Percentiles rank a stretch among this genome's conserved stretches.
phyloP scores from a whole-genome alignment of 2,797 vertebrate genomes.

The Prunella strophiata region DNA sequence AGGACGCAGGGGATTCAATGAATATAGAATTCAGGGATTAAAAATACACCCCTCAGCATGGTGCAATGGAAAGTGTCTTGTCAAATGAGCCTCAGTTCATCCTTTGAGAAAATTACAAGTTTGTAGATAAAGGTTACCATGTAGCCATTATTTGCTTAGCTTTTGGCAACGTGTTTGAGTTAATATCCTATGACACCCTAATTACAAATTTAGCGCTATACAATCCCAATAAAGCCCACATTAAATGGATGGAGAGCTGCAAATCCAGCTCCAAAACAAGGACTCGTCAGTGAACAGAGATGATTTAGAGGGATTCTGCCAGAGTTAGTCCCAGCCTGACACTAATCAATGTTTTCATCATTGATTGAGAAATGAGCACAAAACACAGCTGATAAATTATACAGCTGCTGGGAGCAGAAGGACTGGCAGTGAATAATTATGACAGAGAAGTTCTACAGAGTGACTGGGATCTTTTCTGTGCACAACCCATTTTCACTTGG shows the following conservation, averaged over 20 bases:
- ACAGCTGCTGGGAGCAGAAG: conserved; percentile 49
- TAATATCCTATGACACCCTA: conserved; percentile 49
- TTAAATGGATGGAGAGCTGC: conserved; percentile 46
- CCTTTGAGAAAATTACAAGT: conserved; percentile 7
- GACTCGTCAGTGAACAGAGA: conserved; percentile 8
- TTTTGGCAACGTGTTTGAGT: conserved; percentile 27
- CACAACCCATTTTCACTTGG: not conserved
- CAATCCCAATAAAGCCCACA: conserved; percentile 30
- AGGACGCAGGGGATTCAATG: not conserved
- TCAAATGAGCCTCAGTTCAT: not conserved
- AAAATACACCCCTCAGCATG: not conserved
- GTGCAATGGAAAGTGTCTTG: not conserved
- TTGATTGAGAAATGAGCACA: conserved; percentile 53
- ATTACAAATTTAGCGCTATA: conserved; percentile 53
- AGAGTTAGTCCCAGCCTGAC: conserved; percentile 27
- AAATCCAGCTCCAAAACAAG: conserved; percentile 47
- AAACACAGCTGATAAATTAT: conserved; percentile 67
- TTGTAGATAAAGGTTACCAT: conserved; percentile 31
- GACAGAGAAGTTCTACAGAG: not conserved
- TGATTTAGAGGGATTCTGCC: conserved; percentile 21
- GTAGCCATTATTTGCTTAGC: conserved; percentile 43
- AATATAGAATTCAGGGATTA: not conserved
- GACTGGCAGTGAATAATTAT: conserved; percentile 27
- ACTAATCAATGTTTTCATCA: conserved; percentile 70
- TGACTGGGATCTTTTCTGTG: not conserved